Conservation (phyloP, 2,797 vertebrate species). For the Ctenosaura bakeri region DNA sequence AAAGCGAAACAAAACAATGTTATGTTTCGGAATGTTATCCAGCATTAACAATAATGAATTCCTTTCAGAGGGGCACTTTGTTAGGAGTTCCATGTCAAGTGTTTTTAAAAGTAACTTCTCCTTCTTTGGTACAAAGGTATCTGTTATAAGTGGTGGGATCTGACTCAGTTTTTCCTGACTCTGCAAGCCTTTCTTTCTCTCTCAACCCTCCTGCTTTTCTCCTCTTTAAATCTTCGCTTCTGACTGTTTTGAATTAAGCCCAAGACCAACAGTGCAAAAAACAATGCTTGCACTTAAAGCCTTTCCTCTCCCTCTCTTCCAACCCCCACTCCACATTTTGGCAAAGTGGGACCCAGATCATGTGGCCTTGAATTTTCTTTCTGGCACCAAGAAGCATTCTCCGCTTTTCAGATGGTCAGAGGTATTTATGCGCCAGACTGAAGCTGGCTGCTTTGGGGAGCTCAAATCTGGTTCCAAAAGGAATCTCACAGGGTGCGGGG, state of each 20-base stretch:
- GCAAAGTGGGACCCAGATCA: fast-evolving
- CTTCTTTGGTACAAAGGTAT: too few relatives aligned
- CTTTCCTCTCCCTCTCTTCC: background rate
- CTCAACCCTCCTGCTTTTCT: background rate
- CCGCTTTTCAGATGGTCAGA: background rate
- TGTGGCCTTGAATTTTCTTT: fast-evolving
- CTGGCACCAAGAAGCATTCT: background rate
- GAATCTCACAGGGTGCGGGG: background rate
- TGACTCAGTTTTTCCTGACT: background rate
- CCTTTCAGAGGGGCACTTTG: too few relatives aligned
- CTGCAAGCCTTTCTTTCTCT: background rate
- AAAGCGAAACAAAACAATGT: too few relatives aligned
- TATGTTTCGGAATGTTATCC: too few relatives aligned
- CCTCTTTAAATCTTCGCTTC: background rate
- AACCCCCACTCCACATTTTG: background rate
- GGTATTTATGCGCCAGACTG: background rate
- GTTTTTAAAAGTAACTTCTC: too few relatives aligned
- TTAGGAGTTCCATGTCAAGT: too few relatives aligned
- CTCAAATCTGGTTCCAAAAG: background rate
- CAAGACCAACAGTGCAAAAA: background rate
- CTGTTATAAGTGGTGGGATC: background rate
- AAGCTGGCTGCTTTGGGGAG: background rate
- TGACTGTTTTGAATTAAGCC: fast-evolving
- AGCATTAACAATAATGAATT: too few relatives aligned
- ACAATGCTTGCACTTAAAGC: background rate